Evolutionary conservation across 2,113 vertebrate species (phyloP), one percentile per base, ranked within the genome.

Genomic region (Irena cyanogastra): DNA sequence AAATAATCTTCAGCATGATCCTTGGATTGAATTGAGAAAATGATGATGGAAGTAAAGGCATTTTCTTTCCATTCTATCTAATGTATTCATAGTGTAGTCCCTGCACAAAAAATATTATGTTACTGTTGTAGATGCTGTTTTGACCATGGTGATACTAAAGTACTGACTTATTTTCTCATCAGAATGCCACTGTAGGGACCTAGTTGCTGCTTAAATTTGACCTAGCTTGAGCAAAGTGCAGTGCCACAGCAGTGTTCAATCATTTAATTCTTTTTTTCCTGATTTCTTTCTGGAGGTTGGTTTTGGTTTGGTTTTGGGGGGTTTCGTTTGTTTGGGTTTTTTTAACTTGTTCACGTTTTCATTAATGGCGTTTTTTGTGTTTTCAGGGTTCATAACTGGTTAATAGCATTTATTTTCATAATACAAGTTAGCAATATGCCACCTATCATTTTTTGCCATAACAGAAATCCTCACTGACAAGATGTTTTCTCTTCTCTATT

Each of bases 231-330:
- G 52, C 4, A 1, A 64, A 23, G 5, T 70, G 37, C 15, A 49
- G 41, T 5, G 0, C 39, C n/a, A 5, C n/a, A 85, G 35, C 22
- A 41, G 15, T 8, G 10, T 45, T 26, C 18, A 28, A 0, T 52
- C 1, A 28, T 27, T 72, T 66, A n/a, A n/a, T n/a, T n/a, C n/a
- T 61, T 24, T 16, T 35, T 18, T 26, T 7, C 24, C 3, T 53
- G 12, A 5, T 53, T 89, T n/a, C 9, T 45, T 72, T 45, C 24
- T 44, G 6, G 16, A 23, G 33, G 9, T 60, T 72, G 11, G 14
- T 18, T 85, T 74, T 70, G 14, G n/a, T 56, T 78, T 84, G 14
- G 3, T 28, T 22, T 77, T 44, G 2, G 2, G 1, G 8, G 13
- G 3, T 2, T 31, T 56, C 21, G 50, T 14, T 26, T 50, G 11